Conservation (phyloP, 2,888 invertebrate genomes). For the Branchellion lobata region DNA sequence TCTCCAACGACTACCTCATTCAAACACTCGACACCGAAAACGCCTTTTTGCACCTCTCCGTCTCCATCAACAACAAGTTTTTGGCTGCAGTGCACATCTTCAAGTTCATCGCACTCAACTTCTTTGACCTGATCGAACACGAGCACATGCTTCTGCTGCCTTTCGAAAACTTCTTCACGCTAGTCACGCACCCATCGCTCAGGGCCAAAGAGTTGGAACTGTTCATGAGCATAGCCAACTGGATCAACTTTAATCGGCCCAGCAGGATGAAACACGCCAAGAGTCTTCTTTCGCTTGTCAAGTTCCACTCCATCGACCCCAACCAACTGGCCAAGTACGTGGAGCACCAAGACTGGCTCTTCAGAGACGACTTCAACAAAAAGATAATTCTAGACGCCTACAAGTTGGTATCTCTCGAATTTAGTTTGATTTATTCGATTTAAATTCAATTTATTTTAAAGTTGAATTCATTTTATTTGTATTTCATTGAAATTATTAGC, state of each 20-base stretch:
- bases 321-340: slow-evolving; percentile 46
- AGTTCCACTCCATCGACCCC: slow-evolving; percentile 46
- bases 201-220: slow-evolving; percentile 46
- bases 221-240: slow-evolving; percentile 46
- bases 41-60: slow-evolving; percentile 45
- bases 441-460: too few species aligned
- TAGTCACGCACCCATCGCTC: slow-evolving; percentile 43
- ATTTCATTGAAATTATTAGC: too few species aligned
- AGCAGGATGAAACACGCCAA: slow-evolving; percentile 35
- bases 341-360: slow-evolving; percentile 48
- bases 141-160: slow-evolving; percentile 43
- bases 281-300: slow-evolving; percentile 40
- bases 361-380: slow-evolving; percentile 42
- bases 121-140: slow-evolving; percentile 36
- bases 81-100: slow-evolving; percentile 22
- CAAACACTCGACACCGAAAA: slow-evolving; percentile 41
- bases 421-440: too few species aligned
- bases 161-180: slow-evolving; percentile 38
- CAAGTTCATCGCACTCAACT: slow-evolving; percentile 39
- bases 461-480: too few species aligned
- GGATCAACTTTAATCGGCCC: slow-evolving; percentile 46
- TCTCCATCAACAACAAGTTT: slow-evolving; percentile 46
- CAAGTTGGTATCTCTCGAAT: slow-evolving; percentile 36
- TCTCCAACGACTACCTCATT: slow-evolving; percentile 45
- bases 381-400: slow-evolving; percentile 47